These are phyloP conservation scores for Pantherophis alleghaniensis DNA, from an alignment of 2,797 vertebrate genomes.

Conservation along the genomic window DNA sequence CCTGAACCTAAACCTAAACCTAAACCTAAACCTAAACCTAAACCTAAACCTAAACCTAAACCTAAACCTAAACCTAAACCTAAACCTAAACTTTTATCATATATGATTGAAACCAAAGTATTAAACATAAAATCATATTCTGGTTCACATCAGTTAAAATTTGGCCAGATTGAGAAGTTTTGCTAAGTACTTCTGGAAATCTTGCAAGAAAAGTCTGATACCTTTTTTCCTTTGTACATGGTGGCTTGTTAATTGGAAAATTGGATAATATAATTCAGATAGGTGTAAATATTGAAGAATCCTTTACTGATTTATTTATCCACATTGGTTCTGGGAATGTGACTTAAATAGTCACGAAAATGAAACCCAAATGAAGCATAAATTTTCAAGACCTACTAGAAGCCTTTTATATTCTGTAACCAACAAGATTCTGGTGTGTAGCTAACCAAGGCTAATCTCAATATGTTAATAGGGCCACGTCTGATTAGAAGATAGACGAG, in stretches of 20 bases:
- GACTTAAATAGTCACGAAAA: not conserved
- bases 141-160: not conserved
- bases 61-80: too few relatives aligned
- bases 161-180: not conserved
- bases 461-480: not conserved
- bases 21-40: too few relatives aligned
- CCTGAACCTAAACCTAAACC: too few relatives aligned
- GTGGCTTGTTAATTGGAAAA: not conserved
- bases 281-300: not conserved
- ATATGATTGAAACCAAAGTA: not conserved
- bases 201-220: not conserved
- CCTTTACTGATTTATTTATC: not conserved
- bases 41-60: too few relatives aligned
- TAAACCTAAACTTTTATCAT: not conserved
- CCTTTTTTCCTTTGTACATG: not conserved
- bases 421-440: not conserved
- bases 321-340: not conserved
- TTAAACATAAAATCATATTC: not conserved
- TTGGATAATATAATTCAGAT: not conserved
- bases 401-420: not conserved
- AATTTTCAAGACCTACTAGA: constrained; percentile 17
- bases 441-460: not conserved
- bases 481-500: not conserved
- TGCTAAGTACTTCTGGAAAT: not conserved
- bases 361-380: not conserved